Evolutionary conservation across 2,797 vertebrate species (phyloP).

Genomic region (Paedocypris micromegethes): DNA sequence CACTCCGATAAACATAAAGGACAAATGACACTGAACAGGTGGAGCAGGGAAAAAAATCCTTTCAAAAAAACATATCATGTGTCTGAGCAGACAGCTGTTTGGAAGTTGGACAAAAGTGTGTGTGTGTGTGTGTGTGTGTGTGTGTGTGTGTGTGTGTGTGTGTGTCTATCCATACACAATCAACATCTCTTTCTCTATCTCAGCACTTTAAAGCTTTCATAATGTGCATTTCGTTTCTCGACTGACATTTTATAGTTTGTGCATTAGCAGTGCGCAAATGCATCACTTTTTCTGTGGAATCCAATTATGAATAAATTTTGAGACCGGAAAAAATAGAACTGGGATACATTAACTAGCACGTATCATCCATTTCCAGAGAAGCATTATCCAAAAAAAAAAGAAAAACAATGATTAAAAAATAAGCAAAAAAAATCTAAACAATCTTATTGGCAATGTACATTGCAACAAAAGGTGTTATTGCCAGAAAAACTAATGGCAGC

Average conservation of each 20-base stretch:
- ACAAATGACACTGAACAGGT: slow-evolving; percentile 42
- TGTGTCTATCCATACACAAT: slow-evolving; percentile 14
- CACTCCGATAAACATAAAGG: slow-evolving; percentile 26
- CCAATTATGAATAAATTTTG: background rate
- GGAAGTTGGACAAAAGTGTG: slow-evolving; percentile 37
- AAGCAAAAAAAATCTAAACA: too few relatives aligned
- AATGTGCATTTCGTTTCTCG: slow-evolving; percentile 5
- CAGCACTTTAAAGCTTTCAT: slow-evolving; percentile 15
- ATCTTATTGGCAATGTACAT: too few relatives aligned
- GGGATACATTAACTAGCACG: slow-evolving; percentile 8
- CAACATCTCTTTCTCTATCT: slow-evolving; percentile 29
- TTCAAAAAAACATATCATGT: slow-evolving; percentile 39
- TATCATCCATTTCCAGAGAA: background rate
- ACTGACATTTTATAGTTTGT: slow-evolving; percentile 17
- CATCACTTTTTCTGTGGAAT: slow-evolving; percentile 4
- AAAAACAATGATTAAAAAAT: too few relatives aligned
- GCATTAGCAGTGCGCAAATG: slow-evolving; percentile 12
- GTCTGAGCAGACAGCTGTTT: slow-evolving; percentile 46
- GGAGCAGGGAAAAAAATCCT: slow-evolving; percentile 14
- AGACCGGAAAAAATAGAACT: background rate
- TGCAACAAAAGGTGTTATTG: too few relatives aligned
- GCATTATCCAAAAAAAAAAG: too few relatives aligned
- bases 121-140: background rate
- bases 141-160: slow-evolving; percentile 1
- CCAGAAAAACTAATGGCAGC: too few relatives aligned